These are phyloP conservation scores for Lagocephalus sceleratus DNA, from an alignment of 2,797 vertebrate species.

Conservation along the genomic window DNA sequence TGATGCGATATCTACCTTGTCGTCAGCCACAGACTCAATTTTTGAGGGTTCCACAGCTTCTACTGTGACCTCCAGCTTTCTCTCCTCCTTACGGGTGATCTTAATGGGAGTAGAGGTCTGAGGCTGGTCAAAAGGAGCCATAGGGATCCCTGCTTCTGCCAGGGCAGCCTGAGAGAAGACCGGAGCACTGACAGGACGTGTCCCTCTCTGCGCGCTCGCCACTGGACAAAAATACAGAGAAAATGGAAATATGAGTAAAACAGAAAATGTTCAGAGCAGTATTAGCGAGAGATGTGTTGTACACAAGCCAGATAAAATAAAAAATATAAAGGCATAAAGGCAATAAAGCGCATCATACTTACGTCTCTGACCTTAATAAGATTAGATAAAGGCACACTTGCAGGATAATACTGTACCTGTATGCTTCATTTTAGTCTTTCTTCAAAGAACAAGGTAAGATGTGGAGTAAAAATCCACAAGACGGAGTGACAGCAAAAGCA, in stretches of 20 bases:
- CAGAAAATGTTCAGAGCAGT: background rate
- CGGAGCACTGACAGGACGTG: slow-evolving; percentile 87
- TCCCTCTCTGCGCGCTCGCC: slow-evolving; percentile 75
- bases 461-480: slow-evolving; percentile 34
- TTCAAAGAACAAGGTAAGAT: slow-evolving; percentile 13
- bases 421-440: slow-evolving; percentile 7
- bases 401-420: slow-evolving; percentile 56
- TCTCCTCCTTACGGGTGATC: slow-evolving; percentile 52
- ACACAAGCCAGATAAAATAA: background rate
- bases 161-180: slow-evolving; percentile 81
- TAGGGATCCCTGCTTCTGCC: slow-evolving; percentile 65
- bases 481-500: slow-evolving; percentile 30
- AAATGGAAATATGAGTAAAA: slow-evolving; percentile 5
- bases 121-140: slow-evolving; percentile 58
- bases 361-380: slow-evolving; percentile 5
- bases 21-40: slow-evolving; percentile 58
- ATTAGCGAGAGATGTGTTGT: background rate
- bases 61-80: slow-evolving; percentile 74
- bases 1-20: slow-evolving; percentile 71
- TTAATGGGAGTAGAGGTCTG: slow-evolving; percentile 71
- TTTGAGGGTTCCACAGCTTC: slow-evolving; percentile 75
- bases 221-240: slow-evolving; percentile 54
- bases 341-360: slow-evolving; percentile 33
- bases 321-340: background rate
- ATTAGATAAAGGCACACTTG: slow-evolving; percentile 13